Conservation (phyloP, 2,888 invertebrate species). For the Yponomeuta evonymella region DNA sequence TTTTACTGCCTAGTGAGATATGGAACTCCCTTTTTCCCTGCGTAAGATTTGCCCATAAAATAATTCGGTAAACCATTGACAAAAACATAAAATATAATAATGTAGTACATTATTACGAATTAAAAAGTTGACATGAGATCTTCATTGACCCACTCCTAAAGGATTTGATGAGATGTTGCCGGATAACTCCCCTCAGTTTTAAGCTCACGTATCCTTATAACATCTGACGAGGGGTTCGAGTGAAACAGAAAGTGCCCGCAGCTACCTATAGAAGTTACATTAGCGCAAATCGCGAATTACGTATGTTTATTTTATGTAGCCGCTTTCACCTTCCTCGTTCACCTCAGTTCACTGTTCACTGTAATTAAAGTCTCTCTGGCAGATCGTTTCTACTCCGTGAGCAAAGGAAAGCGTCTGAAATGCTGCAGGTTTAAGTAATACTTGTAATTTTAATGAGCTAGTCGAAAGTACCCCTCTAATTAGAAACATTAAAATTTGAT, state of each 20-base stretch:
- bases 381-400: slow-evolving; percentile 27
- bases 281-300: slow-evolving; percentile 37
- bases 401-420: slow-evolving; percentile 33
- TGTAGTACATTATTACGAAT: too few relatives aligned
- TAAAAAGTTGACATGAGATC: too few relatives aligned
- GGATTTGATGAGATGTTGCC: too few relatives aligned
- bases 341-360: slow-evolving; percentile 28
- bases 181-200: too few relatives aligned
- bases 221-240: slow-evolving; percentile 25
- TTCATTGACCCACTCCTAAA: too few relatives aligned
- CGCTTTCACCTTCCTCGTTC: slow-evolving; percentile 50
- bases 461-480: slow-evolving; percentile 11
- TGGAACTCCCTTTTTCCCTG: too few relatives aligned
- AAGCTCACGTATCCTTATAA: slow-evolving; percentile 30
- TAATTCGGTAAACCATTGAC: too few relatives aligned
- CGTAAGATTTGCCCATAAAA: too few relatives aligned
- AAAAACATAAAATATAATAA: too few relatives aligned
- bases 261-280: slow-evolving; percentile 27
- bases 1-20: too few relatives aligned
- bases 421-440: slow-evolving; percentile 5
- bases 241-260: slow-evolving; percentile 35
- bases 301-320: slow-evolving; percentile 26
- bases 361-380: slow-evolving; percentile 37
- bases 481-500: neutral
- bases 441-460: slow-evolving; percentile 16